Evolutionary conservation across 2,888 invertebrate species (phyloP).

Genomic region (Theodoxus fluviatilis): DNA sequence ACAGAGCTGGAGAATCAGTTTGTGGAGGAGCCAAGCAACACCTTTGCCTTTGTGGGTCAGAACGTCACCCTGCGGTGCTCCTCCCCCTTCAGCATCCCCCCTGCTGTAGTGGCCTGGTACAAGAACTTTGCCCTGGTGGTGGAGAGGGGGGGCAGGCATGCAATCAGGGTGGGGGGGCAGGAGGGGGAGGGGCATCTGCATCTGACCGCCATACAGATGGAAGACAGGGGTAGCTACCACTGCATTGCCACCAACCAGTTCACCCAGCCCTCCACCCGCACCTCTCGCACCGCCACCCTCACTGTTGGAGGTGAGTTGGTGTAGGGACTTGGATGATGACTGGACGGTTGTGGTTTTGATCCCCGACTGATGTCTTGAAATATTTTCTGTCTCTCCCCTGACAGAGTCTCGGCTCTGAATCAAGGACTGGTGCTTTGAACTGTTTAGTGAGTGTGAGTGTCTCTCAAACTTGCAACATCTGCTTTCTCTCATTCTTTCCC

Average conservation of each 20-base stretch:
- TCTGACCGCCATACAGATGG: constrained; percentile 47
- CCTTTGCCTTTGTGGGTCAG: constrained; percentile 46
- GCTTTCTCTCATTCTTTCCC: no score
- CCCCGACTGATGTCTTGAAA: no score
- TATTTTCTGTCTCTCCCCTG: no score
- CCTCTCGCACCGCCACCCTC: constrained; percentile 45
- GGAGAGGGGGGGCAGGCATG: constrained; percentile 35
- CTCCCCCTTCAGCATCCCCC: constrained; percentile 59
- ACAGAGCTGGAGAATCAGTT: constrained; percentile 51
- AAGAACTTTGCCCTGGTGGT: constrained; percentile 46
- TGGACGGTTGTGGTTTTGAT: no score
- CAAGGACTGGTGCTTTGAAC: no score
- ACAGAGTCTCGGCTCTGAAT: no score
- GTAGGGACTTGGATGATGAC: no score
- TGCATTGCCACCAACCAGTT: constrained; percentile 55
- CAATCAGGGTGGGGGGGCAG: constrained; percentile 28
- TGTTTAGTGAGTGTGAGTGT: no score
- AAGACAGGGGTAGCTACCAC: constrained; percentile 55
- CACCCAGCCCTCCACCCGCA: constrained; percentile 46
- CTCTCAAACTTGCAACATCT: no score
- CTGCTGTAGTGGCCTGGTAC: constrained; percentile 61
- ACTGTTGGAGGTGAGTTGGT: constrained; percentile 49
- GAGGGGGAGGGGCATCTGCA: constrained; percentile 43
- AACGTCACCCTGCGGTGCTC: constrained; percentile 55
- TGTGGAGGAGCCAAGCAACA: constrained; percentile 40